A percentile compares a stretch with the other conserved stretches of the same genome.
Evolutionary conservation across 2,888 invertebrate genomes (phyloP).

Genomic region (Caenorhabditis panamensis): DNA sequence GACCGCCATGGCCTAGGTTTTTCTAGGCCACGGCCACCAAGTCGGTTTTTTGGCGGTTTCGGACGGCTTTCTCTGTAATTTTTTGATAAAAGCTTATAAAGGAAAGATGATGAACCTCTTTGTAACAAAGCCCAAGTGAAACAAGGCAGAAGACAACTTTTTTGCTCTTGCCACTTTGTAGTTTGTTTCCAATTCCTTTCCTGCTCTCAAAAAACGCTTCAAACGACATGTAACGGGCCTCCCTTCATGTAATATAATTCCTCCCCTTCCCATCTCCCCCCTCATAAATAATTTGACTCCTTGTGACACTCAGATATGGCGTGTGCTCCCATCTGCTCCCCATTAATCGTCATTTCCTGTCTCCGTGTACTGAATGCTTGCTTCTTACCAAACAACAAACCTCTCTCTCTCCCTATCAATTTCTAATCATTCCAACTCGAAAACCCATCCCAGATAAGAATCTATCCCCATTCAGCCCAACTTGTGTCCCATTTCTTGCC

Average conservation of each 20-base stretch:
- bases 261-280: background rate
- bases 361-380: conserved; percentile 1
- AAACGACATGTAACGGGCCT: background rate
- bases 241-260: conserved; percentile 28
- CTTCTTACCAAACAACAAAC: background rate
- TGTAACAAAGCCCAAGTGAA: too few relatives aligned
- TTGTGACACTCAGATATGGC: conserved; percentile 40
- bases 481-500: background rate
- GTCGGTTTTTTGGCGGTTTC: too few relatives aligned
- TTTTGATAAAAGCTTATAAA: too few relatives aligned
- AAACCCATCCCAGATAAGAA: too few relatives aligned
- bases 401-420: background rate
- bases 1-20: too few relatives aligned
- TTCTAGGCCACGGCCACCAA: too few relatives aligned
- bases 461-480: background rate
- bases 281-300: conserved; percentile 57
- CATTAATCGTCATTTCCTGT: conserved; percentile 41
- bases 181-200: too few relatives aligned
- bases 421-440: background rate
- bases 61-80: too few relatives aligned
- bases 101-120: too few relatives aligned
- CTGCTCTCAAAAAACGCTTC: background rate
- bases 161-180: too few relatives aligned
- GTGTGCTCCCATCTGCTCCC: conserved; percentile 42
- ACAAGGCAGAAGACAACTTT: too few relatives aligned